phyloP scores from a whole-genome alignment of 2,888 invertebrate genomes.

The Hylaea fasciaria region DNA sequence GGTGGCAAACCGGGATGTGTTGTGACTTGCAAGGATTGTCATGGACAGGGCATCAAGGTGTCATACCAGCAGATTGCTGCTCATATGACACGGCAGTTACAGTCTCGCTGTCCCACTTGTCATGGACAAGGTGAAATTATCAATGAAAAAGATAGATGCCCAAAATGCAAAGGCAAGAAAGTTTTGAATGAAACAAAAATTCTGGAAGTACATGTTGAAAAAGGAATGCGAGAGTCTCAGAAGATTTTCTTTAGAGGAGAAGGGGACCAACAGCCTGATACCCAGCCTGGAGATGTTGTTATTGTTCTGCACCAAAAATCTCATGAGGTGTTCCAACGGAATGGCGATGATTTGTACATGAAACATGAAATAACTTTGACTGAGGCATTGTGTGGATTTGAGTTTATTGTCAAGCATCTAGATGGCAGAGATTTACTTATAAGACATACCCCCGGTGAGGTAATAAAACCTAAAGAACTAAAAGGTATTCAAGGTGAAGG shows the following conservation, averaged over 20 bases:
- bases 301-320: constrained; percentile 93
- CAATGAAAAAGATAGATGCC: constrained; percentile 93
- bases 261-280: constrained; percentile 95
- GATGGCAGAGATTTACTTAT: constrained; percentile 94
- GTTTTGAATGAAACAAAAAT: constrained; percentile 92
- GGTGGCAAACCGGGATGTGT: constrained; percentile 90
- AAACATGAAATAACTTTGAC: constrained; percentile 91
- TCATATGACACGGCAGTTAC: constrained; percentile 87
- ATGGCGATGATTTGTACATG: constrained; percentile 90
- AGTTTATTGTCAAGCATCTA: constrained; percentile 93
- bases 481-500: constrained; percentile 94
- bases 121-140: constrained; percentile 89
- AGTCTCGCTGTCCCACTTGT: constrained; percentile 86
- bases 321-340: constrained; percentile 92
- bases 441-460: constrained; percentile 90
- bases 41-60: constrained; percentile 91
- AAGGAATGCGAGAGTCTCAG: constrained; percentile 94
- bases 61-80: constrained; percentile 88
- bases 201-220: constrained; percentile 94
- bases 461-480: constrained; percentile 92
- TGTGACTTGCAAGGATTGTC: constrained; percentile 89
- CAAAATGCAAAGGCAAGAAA: constrained; percentile 92
- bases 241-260: constrained; percentile 94
- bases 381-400: constrained; percentile 96
- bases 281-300: constrained; percentile 95